These are phyloP conservation scores for Leptopilina drosophilae DNA, from an alignment of 2,888 invertebrate species.

Conservation along the genomic window DNA sequence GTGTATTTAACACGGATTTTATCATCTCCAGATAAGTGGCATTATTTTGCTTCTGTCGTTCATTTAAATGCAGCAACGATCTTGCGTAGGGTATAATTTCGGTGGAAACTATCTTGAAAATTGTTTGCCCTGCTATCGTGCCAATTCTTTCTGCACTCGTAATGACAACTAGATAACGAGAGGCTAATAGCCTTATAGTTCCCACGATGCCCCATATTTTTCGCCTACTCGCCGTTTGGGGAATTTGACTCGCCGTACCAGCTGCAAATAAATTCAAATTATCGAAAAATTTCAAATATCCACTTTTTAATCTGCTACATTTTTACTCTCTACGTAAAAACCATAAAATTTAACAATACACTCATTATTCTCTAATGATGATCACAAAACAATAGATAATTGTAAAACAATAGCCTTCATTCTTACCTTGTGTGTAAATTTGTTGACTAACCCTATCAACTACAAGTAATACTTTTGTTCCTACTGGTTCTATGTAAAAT, in stretches of 20 bases:
- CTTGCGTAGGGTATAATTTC: conserved; percentile 92
- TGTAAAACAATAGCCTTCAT: too few species aligned
- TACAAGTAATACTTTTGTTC: conserved; percentile 86
- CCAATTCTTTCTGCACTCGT: conserved; percentile 90
- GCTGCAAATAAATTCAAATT: conserved; percentile 61
- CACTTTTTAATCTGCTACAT: background rate
- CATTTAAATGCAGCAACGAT: conserved; percentile 90
- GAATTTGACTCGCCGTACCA: conserved; percentile 80
- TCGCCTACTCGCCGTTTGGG: conserved; percentile 80
- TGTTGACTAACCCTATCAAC: conserved; percentile 90
- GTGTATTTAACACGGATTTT: conserved; percentile 87
- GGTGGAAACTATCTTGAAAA: conserved; percentile 88
- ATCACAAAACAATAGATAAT: too few species aligned
- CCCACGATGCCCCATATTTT: conserved; percentile 94
- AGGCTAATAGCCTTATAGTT: conserved; percentile 88
- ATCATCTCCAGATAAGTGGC: conserved; percentile 91
- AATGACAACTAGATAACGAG: conserved; percentile 92
- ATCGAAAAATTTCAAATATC: background rate
- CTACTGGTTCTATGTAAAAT: conserved; percentile 91
- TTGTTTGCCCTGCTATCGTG: conserved; percentile 86
- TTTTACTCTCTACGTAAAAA: conserved; percentile 4
- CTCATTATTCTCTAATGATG: too few species aligned
- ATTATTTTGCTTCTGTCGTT: conserved; percentile 90
- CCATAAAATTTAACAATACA: too few species aligned
- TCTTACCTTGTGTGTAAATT: conserved; percentile 83